Base-by-base conservation (phyloP, 92 coral and sea anemone genomes). In the Blastomussa wellsi region DNA sequence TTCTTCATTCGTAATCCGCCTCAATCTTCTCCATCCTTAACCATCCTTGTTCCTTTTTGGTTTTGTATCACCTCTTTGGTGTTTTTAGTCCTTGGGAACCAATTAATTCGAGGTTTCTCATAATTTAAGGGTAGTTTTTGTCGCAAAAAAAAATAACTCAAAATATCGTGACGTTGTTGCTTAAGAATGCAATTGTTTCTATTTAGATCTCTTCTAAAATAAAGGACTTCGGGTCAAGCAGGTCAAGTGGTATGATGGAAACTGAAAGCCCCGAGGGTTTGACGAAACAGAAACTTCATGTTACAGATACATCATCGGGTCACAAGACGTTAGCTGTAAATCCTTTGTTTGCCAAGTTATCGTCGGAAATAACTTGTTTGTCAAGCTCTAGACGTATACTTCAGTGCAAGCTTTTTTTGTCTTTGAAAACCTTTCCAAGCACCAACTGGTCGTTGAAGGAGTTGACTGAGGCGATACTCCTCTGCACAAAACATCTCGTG, bases 181-280 rank as follows among this genome's bases (percentile, higher is more conserved):
- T 0, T 70, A 0, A 19, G 12, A 22, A 47, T 16, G 60, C 16
- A 48, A 75, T 48, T 12, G 53, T 57, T 55, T 28, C 55, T 13
- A 53, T 33, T 15, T 19, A 24, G 44, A 31, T 53, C 39, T 77
- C 48, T 35, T 2, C 26, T 3, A n/a, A n/a, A n/a, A n/a, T 14
- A 64, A 55, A 53, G 48, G 68, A 37, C 47, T 77, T 77, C 32
- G 35, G 81, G 81, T 77, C 81, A 77, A 52, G 81, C 55, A 13
- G 68, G 69, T 70, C 75, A 70, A 70, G 48, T 70, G 28, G 47
- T 13, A 19, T 5, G 31, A 35, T 52, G 20, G 81, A 35, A 77
- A 53, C 81, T 36, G 75, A 37, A 70, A 35, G 28, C 35, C 28
- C 22, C 22, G 42, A 14, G 74, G 26, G 19, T 70, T 37, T 24